Conservation (phyloP, 2,113 vertebrate genomes). For the Prochilodus magdalenae region DNA sequence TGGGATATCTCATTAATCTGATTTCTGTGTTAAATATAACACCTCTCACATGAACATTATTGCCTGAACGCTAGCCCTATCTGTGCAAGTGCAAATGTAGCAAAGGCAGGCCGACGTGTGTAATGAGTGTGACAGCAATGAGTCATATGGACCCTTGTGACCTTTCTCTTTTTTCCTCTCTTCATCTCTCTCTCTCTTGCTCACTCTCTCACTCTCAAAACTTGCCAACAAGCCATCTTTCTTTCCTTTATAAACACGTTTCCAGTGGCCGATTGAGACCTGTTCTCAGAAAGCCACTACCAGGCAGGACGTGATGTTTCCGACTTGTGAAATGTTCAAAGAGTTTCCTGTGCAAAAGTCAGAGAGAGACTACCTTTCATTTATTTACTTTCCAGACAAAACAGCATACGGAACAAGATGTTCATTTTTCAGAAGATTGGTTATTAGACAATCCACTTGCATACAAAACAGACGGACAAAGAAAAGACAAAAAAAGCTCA, state of each 20-base stretch:
- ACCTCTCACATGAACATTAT: background rate
- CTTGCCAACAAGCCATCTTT: background rate
- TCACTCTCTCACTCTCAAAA: background rate
- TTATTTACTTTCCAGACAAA: too few relatives aligned
- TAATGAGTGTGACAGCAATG: background rate
- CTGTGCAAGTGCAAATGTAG: background rate
- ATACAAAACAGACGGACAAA: too few relatives aligned
- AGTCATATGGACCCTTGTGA: background rate
- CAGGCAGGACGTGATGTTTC: background rate
- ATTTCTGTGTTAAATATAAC: background rate
- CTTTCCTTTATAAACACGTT: background rate
- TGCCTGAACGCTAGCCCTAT: background rate
- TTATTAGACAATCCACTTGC: too few relatives aligned
- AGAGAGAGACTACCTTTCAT: too few relatives aligned
- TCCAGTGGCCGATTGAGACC: background rate
- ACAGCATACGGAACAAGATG: too few relatives aligned
- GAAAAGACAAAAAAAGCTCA: too few relatives aligned
- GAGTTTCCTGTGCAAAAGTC: too few relatives aligned
- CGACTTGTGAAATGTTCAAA: background rate
- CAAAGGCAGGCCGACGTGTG: background rate
- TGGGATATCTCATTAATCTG: slow-evolving; percentile 3
- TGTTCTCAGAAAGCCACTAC: background rate
- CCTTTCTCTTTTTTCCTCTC: background rate
- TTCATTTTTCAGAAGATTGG: too few relatives aligned
- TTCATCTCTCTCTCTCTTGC: background rate